A percentile compares a stretch with the other conserved stretches of the same genome.
Evolutionary conservation across 2,888 invertebrate species (phyloP).

Genomic region (Pachydiplax longipennis): DNA sequence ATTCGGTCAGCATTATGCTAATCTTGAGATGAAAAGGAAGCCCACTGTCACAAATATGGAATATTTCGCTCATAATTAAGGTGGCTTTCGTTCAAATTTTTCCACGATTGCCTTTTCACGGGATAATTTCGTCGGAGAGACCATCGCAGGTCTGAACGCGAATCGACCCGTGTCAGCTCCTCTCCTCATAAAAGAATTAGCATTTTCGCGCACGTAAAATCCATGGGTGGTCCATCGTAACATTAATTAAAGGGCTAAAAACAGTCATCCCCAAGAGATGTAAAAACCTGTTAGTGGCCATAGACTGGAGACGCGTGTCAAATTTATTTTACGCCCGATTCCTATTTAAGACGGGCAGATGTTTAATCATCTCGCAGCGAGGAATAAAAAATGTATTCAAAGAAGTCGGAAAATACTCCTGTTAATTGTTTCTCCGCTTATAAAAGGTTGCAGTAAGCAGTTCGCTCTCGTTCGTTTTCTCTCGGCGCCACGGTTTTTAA

Average conservation of each 20-base stretch:
- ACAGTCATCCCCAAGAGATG: neutral
- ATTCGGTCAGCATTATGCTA: no score
- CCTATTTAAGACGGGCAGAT: neutral
- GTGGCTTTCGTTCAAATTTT: neutral
- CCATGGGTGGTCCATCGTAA: conserved; percentile 2
- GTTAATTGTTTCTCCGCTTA: no score
- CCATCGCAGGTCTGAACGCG: neutral
- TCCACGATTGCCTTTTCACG: neutral
- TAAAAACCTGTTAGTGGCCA: neutral
- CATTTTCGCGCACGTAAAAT: neutral
- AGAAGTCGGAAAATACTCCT: neutral
- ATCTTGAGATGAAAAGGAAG: no score
- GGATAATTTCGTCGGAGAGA: neutral
- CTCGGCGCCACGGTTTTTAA: no score
- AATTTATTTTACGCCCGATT: neutral
- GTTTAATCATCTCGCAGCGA: neutral
- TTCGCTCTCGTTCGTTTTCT: no score
- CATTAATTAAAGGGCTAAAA: neutral
- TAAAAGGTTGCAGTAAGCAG: no score
- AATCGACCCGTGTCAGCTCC: neutral
- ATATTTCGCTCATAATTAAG: neutral
- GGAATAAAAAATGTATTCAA: neutral
- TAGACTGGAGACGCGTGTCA: neutral
- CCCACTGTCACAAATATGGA: no score
- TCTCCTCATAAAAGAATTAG: neutral